Conservation (phyloP, 1,140 invertebrate genomes). For the Eueides isabella region DNA sequence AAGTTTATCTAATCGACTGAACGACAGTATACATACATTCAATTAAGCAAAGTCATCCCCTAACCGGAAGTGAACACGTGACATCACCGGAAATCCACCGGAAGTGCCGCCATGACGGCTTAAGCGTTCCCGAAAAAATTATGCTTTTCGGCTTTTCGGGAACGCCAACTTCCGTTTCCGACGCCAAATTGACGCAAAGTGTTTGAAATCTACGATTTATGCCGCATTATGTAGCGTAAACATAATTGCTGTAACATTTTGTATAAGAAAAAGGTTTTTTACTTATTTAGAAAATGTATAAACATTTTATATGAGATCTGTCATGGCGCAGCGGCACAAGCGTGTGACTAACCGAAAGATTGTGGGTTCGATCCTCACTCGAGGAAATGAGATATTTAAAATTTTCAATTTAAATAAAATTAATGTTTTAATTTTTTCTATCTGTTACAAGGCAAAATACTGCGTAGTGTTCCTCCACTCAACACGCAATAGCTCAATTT, state of each 20-base stretch:
- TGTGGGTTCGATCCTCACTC: too few relatives aligned
- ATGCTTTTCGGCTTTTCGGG: slow-evolving; percentile 37
- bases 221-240: slow-evolving; percentile 2
- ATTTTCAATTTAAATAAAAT: too few relatives aligned
- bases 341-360: too few relatives aligned
- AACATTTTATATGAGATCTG: too few relatives aligned
- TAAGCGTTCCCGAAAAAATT: slow-evolving; percentile 41
- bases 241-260: slow-evolving; percentile 6
- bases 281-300: not conserved
- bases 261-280: not conserved
- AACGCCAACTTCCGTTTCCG: slow-evolving; percentile 42
- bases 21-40: slow-evolving; percentile 17
- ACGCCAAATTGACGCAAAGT: slow-evolving; percentile 37
- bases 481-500: too few relatives aligned
- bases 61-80: slow-evolving; percentile 36
- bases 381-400: too few relatives aligned
- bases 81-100: slow-evolving; percentile 44
- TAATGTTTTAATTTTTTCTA: too few relatives aligned
- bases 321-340: too few relatives aligned
- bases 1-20: not conserved
- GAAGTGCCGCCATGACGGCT: slow-evolving; percentile 41
- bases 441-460: too few relatives aligned
- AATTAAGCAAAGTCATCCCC: slow-evolving; percentile 37
- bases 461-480: too few relatives aligned
- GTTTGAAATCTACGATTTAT: slow-evolving; percentile 38